Evolutionary conservation across 2,113 vertebrate genomes (phyloP), one percentile per base, ranked within the genome.

Genomic region (Lutjanus erythropterus): DNA sequence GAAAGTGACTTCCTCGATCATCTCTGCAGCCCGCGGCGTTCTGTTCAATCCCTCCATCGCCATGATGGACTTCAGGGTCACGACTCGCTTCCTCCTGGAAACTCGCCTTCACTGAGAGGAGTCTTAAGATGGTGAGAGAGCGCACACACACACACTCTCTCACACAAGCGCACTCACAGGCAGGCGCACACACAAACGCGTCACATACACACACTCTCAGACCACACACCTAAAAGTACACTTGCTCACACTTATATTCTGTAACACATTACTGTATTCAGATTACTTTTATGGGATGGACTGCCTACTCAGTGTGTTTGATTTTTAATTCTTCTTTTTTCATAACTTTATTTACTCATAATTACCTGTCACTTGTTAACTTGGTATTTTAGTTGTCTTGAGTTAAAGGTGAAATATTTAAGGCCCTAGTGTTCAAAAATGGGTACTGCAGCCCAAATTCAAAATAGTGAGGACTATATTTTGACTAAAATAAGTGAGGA

Each of bases 1-100:
- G 82, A 86, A 91, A 85, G 89, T 87, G 87, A 87, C 89, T 91
- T 81, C 80, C 83, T 87, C 61, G 37, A 83, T 85, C 80, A 77
- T 56, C 84, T 76, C 85, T 62, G 46, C 70, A 67, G 83, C 89
- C 85, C 12, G 37, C 74, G 58, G 87, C 87, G 65, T 16, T 58
- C 74, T 23, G 31, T 29, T 81, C 85, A 52, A 71, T 83, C 82
- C 78, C 85, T 70, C 41, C 89, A 73, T 72, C 41, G 82, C 87
- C 58, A 0, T 73, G 71, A 89, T 89, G 85, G 81, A 83, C 78
- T 75, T 4, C 8, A 6, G 83, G 87, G 87, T 91, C 89, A 91
- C 85, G 75, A 89, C 78, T 91, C 75, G 21, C 85, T 89, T 89
- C 85, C 83, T 84, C 75, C 80, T 80, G 71, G 60, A 85, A 74